Evolutionary conservation across 2,113 vertebrate species (phyloP).

Genomic region (Centropus bengalensis): DNA sequence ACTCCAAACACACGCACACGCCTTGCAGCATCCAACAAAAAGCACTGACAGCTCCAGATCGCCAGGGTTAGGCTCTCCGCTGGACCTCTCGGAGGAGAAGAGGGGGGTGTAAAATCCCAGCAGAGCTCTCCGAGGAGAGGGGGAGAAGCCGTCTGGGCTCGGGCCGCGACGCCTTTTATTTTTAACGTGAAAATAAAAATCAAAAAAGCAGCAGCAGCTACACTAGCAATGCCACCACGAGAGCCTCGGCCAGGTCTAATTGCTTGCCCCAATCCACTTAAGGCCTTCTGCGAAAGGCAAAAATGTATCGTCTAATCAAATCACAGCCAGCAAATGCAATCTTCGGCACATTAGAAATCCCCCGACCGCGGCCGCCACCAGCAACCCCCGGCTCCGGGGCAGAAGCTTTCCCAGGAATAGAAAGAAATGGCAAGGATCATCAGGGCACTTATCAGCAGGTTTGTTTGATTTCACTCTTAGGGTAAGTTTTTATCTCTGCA

Average conservation of each 20-base stretch:
- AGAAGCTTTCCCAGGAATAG: conserved; percentile 29
- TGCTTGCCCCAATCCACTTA: conserved; percentile 76
- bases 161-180: neutral
- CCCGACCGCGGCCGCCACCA: conserved; percentile 22
- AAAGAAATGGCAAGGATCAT: conserved; percentile 36
- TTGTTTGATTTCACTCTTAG: conserved; percentile 76
- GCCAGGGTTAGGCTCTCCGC: neutral
- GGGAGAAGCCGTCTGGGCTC: conserved; percentile 38
- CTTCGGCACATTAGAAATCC: conserved; percentile 69
- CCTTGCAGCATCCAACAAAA: conserved; percentile 48
- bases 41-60: conserved; percentile 71
- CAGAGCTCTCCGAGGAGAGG: neutral
- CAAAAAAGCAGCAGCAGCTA: neutral
- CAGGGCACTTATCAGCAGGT: conserved; percentile 75
- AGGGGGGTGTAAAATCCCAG: neutral
- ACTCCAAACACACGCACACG: conserved; percentile 57
- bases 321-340: conserved; percentile 77
- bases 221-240: conserved; percentile 42
- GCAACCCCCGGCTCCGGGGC: conserved; percentile 50
- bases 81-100: neutral
- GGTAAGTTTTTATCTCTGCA: conserved; percentile 66
- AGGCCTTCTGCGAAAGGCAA: conserved; percentile 69
- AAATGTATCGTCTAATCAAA: conserved; percentile 78
- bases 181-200: neutral
- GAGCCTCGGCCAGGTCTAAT: conserved; percentile 69